Evolutionary conservation across 2,113 vertebrate species (phyloP), one percentile per base, ranked within the genome.

Genomic region (Pterophyllum scalare): DNA sequence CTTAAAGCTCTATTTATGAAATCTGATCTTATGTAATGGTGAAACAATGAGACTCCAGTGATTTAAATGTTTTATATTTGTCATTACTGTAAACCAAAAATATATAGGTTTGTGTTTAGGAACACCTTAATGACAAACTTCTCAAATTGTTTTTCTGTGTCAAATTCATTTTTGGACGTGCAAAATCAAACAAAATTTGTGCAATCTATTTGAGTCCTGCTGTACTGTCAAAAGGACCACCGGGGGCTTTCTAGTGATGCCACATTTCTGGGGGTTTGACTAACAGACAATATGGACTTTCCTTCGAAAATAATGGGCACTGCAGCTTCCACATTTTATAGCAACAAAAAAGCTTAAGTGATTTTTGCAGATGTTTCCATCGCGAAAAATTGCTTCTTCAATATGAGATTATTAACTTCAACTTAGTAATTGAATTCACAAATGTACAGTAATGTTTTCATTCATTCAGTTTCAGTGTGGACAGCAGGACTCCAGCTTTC

Each of bases 1-100:
- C n/a, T 90, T 24, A 17, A 65, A 14, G 64, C 59, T 52, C 74
- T 82, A 24, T 86, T 88, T 74, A 70, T 61, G 31, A 74, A 74
- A 38, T 49, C 4, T 33, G 38, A 52, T 84, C 72, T 79, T 46
- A 79, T 59, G 40, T 62, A 52, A 86, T 13, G 1, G 15, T 19
- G 10, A 67, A 22, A 33, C 6, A 46, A 77, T 75, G 46, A 72
- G 67, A 77, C 13, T 6, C 31, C 24, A 11, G 12, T 31, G 40
- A 75, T 79, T 24, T 13, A 78, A 60, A 52, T 4, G 15, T 59
- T 75, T 13, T 54, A 31, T 46, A 70, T 59, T 22, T 62, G 6
- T 52, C 40, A 46, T 15, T 75, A 70, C 26, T 2, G n/a, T 10
- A 70, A 52, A 70, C 24, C 49, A 33, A 75, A 62, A 72, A 8